Conservation (phyloP, 2,113 vertebrate species). For the Siniperca knerii region DNA sequence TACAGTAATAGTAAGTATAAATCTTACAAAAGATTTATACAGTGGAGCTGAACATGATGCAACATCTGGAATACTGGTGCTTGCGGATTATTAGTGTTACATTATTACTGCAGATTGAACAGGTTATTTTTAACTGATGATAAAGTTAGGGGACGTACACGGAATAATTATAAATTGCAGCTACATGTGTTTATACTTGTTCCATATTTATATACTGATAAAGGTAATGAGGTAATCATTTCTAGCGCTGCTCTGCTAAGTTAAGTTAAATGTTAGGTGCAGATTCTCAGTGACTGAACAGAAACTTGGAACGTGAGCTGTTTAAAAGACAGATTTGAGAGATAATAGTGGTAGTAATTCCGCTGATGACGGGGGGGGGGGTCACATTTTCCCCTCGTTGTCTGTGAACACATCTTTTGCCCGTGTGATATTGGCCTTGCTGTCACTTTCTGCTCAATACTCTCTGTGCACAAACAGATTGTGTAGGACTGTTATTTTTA, state of each 20-base stretch:
- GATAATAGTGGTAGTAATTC: not conserved
- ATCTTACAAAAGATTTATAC: too few relatives aligned
- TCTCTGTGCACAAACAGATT: not conserved
- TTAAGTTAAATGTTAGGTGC: conserved; percentile 4
- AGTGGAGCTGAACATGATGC: too few relatives aligned
- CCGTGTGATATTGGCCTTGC: not conserved
- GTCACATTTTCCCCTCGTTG: not conserved
- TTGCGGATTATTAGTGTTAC: not conserved
- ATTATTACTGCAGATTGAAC: not conserved
- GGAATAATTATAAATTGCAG: too few relatives aligned
- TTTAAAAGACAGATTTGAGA: conserved; percentile 8
- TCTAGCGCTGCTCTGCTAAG: not conserved
- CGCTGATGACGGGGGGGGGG: not conserved
- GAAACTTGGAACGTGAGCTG: conserved; percentile 1
- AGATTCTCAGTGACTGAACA: not conserved
- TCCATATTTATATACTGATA: too few relatives aligned
- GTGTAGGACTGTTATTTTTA: too few relatives aligned
- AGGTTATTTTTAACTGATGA: too few relatives aligned
- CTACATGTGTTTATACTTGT: not conserved
- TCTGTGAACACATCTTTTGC: not conserved
- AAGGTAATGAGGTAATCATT: not conserved
- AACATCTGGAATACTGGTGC: not conserved
- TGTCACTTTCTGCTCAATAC: not conserved
- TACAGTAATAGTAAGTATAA: not conserved
- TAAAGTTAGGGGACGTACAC: too few relatives aligned